Base-by-base conservation (phyloP, 2,888 invertebrate species). In the Drosophila acutilabella region DNA sequence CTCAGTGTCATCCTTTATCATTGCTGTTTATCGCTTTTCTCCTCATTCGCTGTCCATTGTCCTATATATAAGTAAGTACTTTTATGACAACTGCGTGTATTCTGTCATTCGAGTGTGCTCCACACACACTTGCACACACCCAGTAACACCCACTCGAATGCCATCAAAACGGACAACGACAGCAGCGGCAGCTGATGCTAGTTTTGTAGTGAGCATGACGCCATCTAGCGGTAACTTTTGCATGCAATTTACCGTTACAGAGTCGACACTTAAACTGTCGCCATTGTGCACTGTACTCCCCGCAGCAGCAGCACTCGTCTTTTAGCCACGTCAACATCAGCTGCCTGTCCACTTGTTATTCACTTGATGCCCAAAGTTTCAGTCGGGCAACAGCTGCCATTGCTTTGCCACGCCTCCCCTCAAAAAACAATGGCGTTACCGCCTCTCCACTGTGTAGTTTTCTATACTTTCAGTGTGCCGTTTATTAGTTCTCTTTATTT, bases 351-450 rank as follows among this genome's bases (percentile, higher is more conserved):
- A 77, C 72, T 84, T 88, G 74, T 81, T 84, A 77, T 68, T 65
- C 80, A 81, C 85, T 88, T 77, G 80, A 85, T 79, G 77, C 71
- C 52, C 73, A 64, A 85, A 85, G 72, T 86, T 85, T 88, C 60
- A 44, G 53, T 60, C 59, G 56, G 71, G 81, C 77, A 75, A 57
- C 89, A 87, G 87, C 81, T 87, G 87, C 75, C 71, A 56, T 56
- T 68, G 56, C n/a, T 45, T 48, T 36, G 73, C 56, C 67, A 67
- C 64, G 52, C 61, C 61, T 2, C 4, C 13, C 36, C 3, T 13
- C 13, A 13, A 2, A 36, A 36, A 4, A 4, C 36, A 36, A 4
- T 14, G 2, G 3, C 45, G 8, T 38, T 13, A 4, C 10, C 20
- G 3, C 11, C 13, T n/a, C 4, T 13, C 14, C 20, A 8, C 42